Conservation (phyloP, 2,113 vertebrate genomes). For the Girardinichthys multiradiatus region DNA sequence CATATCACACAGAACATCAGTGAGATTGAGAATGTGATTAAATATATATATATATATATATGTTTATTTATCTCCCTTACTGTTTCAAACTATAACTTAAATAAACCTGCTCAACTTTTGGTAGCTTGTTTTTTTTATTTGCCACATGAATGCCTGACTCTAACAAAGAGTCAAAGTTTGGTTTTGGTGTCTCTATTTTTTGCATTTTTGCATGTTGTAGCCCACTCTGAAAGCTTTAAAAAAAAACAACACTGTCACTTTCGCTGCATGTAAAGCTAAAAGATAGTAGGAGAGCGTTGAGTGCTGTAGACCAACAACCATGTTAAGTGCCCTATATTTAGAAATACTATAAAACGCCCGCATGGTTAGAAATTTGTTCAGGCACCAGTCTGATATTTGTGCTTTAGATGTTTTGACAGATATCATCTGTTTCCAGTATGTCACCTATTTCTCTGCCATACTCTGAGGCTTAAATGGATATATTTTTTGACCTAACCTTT, state of each 20-base stretch:
- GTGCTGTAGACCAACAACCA: constrained; percentile 34
- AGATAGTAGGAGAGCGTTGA: constrained; percentile 15
- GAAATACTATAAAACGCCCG: constrained; percentile 5
- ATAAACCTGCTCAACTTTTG: too few species aligned
- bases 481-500: neutral
- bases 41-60: too few species aligned
- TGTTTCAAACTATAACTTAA: too few species aligned
- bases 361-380: neutral
- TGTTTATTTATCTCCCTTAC: too few species aligned
- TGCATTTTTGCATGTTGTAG: neutral
- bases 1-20: neutral
- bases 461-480: constrained; percentile 3
- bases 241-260: neutral
- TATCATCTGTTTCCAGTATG: constrained; percentile 22
- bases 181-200: neutral
- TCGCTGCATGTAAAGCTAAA: constrained; percentile 1
- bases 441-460: constrained; percentile 6
- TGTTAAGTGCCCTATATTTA: constrained; percentile 26
- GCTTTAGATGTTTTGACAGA: constrained; percentile 29
- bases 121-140: too few species aligned
- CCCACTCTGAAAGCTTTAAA: neutral
- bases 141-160: neutral
- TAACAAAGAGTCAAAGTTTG: too few species aligned
- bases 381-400: neutral
- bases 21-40: too few species aligned